Base-by-base conservation (phyloP, 1,140 invertebrate genomes). In the Drosophila kohkoa region DNA sequence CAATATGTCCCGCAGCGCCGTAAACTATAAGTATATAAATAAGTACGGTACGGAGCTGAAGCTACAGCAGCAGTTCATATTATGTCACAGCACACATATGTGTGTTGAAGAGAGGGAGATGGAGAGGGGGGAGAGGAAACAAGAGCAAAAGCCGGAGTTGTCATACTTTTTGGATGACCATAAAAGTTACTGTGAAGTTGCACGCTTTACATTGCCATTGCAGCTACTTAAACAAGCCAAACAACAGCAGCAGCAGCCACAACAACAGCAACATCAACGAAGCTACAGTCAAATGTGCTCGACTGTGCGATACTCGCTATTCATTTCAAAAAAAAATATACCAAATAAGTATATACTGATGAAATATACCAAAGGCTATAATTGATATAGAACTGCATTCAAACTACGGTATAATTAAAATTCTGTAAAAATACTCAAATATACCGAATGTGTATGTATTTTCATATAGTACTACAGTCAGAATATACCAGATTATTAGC, bases 11-110 rank as follows among this genome's bases (percentile, higher is more conserved):
- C 85, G 85, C 85, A 81, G 85, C 81, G 85, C 85, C 75, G 81
- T 89, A 89, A 89, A 87, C 85, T 87, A 87, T 87, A 89, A 87
- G 83, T 87, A 87, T 87, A 87, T 87, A 89, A 89, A 89, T 89
- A 90, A 89, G 85, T 89, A 81, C 75, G 86, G 75, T 68, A 72
- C 69, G 69, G 69, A 49, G 45, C 13, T 8, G 1, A 6, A 79
- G 67, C 62, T 69, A 43, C 75, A 82, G 54, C 73, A 79, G 68
- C 82, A 86, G 80, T 88, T 87, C 80, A 87, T 82, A 81, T 81
- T 77, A 69, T 76, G 38, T 41, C 63, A 51, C 20, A 25, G 20
- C 20, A 0, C 20, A 25, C 74, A 65, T 75, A 63, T 66, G 70
- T 71, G 43, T 62, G 38, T 57, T n/a, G n/a, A n/a, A n/a, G 32